Conservation (phyloP, 2,888 invertebrate genomes). For the Cyclophora punctaria region DNA sequence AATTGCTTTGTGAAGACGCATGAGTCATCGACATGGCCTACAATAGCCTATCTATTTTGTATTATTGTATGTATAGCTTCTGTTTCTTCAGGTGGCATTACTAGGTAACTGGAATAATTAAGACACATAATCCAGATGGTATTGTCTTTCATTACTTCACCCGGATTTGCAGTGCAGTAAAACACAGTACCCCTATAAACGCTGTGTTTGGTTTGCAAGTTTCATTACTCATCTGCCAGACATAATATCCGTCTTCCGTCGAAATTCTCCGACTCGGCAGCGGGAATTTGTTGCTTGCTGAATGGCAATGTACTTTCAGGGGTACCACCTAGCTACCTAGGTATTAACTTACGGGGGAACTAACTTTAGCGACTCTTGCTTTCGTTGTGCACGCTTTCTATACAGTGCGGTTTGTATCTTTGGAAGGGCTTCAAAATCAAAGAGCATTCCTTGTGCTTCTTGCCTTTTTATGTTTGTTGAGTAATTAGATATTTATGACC, state of each 20-base stretch:
- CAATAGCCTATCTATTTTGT: not conserved
- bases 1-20: conserved; percentile 3
- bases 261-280: conserved; percentile 12
- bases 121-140: no score
- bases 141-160: no score
- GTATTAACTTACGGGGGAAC: conserved; percentile 5
- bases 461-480: no score
- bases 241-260: conserved; percentile 18
- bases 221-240: conserved; percentile 18
- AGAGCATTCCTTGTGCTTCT: no score
- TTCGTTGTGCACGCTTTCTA: conserved; percentile 3
- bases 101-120: no score
- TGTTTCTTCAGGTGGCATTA: no score
- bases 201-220: conserved; percentile 5
- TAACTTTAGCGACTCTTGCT: conserved; percentile 5
- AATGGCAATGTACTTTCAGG: conserved; percentile 1
- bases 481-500: no score
- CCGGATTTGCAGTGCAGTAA: no score
- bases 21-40: conserved; percentile 7
- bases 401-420: not conserved
- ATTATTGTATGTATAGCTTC: no score
- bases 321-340: not conserved
- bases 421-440: no score
- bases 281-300: conserved; percentile 3
- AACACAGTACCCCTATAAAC: no score